Evolutionary conservation across 2,113 vertebrate species (phyloP).

Genomic region (Campylomormyrus numenius): DNA sequence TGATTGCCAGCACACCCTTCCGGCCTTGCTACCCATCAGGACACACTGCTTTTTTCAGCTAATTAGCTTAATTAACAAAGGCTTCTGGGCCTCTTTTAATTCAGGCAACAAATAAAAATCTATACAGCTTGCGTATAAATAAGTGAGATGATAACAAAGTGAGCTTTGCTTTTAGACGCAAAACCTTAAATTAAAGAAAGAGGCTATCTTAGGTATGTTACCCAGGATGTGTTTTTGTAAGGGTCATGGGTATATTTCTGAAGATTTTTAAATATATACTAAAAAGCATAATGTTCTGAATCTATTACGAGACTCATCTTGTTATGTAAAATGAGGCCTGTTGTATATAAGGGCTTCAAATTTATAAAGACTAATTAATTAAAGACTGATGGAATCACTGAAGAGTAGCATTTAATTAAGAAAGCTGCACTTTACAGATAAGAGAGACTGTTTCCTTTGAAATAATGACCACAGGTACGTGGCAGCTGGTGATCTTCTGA

Average conservation of each 20-base stretch:
- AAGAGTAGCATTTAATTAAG: neutral
- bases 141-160: neutral
- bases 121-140: neutral
- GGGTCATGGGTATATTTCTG: neutral
- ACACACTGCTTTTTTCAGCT: neutral
- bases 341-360: neutral
- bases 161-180: neutral
- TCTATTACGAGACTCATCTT: neutral
- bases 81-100: neutral
- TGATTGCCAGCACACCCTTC: neutral
- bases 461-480: neutral
- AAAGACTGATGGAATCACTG: neutral
- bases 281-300: neutral
- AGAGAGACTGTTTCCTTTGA: neutral
- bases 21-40: neutral
- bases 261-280: neutral
- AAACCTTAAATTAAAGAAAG: neutral
- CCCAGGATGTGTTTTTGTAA: neutral
- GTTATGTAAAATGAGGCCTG: neutral
- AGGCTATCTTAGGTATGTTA: neutral
- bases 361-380: neutral
- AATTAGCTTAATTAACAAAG: neutral
- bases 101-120: neutral
- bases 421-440: neutral
- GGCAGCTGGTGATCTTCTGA: neutral